Conservation (phyloP, 2,888 invertebrate species). For the Agrochola macilenta region DNA sequence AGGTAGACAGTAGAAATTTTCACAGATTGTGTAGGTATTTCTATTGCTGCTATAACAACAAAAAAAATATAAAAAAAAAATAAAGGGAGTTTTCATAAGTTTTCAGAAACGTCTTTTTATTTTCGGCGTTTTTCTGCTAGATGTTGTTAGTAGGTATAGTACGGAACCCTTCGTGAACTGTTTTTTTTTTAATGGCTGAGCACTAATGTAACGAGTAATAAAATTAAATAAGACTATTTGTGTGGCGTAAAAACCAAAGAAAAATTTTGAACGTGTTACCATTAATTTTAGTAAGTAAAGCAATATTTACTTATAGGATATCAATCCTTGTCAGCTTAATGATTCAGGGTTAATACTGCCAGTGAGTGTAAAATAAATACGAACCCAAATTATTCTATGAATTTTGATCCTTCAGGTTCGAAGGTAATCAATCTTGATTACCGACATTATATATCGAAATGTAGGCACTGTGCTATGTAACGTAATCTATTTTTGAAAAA, state of each 20-base stretch:
- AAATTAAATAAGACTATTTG: not conserved
- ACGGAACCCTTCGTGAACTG: no score
- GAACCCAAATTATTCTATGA: constrained; percentile 6
- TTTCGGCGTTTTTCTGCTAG: no score
- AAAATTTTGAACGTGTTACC: not conserved
- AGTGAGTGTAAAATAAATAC: not conserved
- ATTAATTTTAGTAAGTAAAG: not conserved
- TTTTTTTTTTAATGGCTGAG: not conserved
- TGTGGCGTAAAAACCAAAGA: not conserved
- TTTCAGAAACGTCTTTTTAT: no score
- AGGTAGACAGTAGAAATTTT: no score
- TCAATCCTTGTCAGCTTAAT: constrained; percentile 14
- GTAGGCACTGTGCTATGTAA: not conserved
- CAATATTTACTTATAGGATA: not conserved
- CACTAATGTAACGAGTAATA: not conserved
- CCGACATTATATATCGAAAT: not conserved
- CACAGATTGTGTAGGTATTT: no score
- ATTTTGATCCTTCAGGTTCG: not conserved
- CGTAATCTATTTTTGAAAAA: no score
- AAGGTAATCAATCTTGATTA: constrained; percentile 19
- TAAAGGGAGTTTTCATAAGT: no score
- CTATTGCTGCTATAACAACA: no score
- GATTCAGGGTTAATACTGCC: not conserved
- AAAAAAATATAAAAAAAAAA: no score
- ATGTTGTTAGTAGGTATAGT: no score